Evolutionary conservation across 2,113 vertebrate genomes (phyloP).

Genomic region (Saguinus imperator): DNA sequence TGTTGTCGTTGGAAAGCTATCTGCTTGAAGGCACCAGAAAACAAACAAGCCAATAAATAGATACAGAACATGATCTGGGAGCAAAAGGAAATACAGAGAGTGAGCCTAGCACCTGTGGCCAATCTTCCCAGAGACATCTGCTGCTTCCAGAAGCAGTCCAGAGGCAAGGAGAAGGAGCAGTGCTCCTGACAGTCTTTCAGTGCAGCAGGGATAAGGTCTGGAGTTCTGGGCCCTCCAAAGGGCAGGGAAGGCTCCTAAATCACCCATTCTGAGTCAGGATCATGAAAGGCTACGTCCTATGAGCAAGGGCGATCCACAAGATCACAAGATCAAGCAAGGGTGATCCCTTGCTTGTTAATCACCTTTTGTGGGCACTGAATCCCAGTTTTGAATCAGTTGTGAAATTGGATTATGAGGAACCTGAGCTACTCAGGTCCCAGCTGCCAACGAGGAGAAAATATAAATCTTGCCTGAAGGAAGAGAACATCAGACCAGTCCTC

Average conservation of each 20-base stretch:
- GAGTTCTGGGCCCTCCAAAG: background rate
- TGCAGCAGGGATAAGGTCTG: background rate
- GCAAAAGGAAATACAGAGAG: background rate
- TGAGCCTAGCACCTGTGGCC: background rate
- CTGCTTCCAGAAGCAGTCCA: background rate
- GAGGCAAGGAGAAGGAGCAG: background rate
- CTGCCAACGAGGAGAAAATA: background rate
- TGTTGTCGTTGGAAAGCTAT: background rate
- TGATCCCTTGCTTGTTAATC: no score
- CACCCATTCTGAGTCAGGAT: background rate
- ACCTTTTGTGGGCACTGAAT: no score
- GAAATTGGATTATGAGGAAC: background rate
- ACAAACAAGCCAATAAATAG: background rate
- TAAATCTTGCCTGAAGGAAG: background rate
- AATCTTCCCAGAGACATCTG: background rate
- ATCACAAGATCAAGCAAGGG: background rate
- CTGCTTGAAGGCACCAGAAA: background rate
- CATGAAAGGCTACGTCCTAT: no score
- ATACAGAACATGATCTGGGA: background rate
- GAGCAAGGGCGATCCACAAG: background rate
- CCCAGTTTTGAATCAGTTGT: background rate
- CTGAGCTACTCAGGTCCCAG: background rate
- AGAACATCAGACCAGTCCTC: background rate
- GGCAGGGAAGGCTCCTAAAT: background rate
- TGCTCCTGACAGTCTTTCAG: background rate